Evolutionary conservation across 2,113 vertebrate genomes (phyloP), one percentile per base, ranked within the genome.

Genomic region (Lampris megalopsis): DNA sequence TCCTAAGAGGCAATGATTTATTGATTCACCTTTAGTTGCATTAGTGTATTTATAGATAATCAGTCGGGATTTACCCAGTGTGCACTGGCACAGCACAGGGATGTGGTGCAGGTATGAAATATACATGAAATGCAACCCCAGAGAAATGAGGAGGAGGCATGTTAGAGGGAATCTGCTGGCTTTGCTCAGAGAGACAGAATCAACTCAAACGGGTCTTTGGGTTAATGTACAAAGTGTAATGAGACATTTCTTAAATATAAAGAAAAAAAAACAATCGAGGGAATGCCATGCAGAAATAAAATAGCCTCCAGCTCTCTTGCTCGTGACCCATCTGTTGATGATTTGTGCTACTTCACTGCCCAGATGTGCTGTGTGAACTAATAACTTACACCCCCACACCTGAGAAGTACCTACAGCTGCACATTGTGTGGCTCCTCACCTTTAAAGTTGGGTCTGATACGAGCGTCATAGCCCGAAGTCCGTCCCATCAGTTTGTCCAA

Each of bases 361-460:
- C 73, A 50, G 60, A 72, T 69, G 47, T 80, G 71, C 50, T 57
- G 4, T 47, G 58, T 70, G 58, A 74, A 85, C 36, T 9, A 48
- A 24, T 41, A 24, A 24, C 60, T 35, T 42, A 62, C 11, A 43
- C 10, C 2, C 41, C 13, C 56, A 81, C 86, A 84, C 82, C 84
- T 85, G 37, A 72, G 68, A 59, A 56, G 60, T 5, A 54, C 49
- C 74, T 50, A 61, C 72, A 36, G 0, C 61, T 42, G 63, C 61
- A 73, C 40, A 10, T 4, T 4, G 5, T 7, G 11, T 71, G 10
- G 36, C 37, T 41, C 8, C 36, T 43, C 94, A 99, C 97, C 97
- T 98, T 99, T 99, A 91, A 98, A 99, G 93, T 98, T 97, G 50
- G 97, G 97, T 68, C 97, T 92, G 88, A 99, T 98, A 71, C 97